Evolutionary conservation across 2,888 invertebrate species (phyloP).

Genomic region (Agonum fuliginosum): DNA sequence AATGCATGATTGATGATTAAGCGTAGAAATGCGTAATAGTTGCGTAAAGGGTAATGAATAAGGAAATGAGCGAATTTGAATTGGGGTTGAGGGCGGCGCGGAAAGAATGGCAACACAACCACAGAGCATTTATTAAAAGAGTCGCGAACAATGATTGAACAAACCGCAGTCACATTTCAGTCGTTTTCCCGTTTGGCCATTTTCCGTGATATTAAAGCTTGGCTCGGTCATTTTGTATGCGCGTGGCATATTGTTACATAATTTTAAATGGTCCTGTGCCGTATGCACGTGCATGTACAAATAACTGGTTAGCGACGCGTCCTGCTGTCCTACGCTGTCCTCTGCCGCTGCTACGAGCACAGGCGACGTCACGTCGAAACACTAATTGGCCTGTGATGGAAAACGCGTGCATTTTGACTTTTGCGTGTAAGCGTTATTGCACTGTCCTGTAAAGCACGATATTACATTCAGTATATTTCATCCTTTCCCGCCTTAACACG

Average conservation of each 20-base stretch:
- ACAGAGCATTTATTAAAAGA: conserved; percentile 20
- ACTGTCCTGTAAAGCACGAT: neutral
- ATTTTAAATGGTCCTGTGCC: conserved; percentile 59
- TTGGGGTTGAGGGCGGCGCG: neutral
- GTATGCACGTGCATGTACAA: conserved; percentile 59
- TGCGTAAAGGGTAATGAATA: conserved; percentile 4
- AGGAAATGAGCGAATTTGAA: conserved; percentile 20
- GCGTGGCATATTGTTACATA: conserved; percentile 59
- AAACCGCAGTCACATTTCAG: conserved; percentile 27
- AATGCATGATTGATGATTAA: neutral
- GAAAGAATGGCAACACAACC: neutral
- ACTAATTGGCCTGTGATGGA: conserved; percentile 72
- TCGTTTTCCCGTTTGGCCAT: conserved; percentile 34
- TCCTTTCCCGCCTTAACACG: neutral
- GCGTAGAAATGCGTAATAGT: neutral
- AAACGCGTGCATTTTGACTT: conserved; percentile 70
- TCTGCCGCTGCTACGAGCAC: conserved; percentile 7
- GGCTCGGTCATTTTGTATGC: conserved; percentile 56
- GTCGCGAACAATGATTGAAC: conserved; percentile 34
- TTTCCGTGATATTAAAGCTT: conserved; percentile 37
- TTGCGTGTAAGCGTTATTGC: conserved; percentile 69
- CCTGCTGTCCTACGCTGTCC: conserved; percentile 7
- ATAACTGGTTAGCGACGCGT: conserved; percentile 53
- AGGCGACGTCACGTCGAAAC: conserved; percentile 60
- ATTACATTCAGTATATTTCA: neutral